Evolutionary conservation across 2,113 vertebrate species (phyloP).

Genomic region (Mustelus asterias): DNA sequence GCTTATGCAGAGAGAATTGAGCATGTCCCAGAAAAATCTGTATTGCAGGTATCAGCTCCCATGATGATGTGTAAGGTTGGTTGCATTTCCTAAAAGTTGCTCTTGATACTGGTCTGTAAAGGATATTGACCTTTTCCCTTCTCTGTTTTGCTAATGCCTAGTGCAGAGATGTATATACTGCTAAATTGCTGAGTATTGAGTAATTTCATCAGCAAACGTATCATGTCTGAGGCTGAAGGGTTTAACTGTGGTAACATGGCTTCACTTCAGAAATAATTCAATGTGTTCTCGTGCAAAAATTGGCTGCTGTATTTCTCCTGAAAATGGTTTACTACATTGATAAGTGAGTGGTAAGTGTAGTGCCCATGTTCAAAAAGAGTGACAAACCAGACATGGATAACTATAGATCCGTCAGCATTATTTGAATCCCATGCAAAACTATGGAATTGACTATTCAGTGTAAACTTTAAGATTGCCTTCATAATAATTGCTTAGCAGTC

Average conservation of each 20-base stretch:
- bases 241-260: too few species aligned
- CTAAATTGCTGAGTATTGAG: neutral
- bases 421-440: neutral
- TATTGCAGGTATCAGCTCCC: neutral
- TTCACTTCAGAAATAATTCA: neutral
- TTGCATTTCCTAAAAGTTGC: neutral
- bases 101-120: neutral
- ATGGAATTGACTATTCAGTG: neutral
- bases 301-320: neutral
- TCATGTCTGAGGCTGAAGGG: too few species aligned
- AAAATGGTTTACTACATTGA: too few species aligned
- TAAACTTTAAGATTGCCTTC: neutral
- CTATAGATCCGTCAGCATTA: too few species aligned
- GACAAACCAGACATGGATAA: too few species aligned
- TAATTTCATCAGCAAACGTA: neutral
- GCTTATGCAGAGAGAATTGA: neutral
- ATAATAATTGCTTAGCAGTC: neutral
- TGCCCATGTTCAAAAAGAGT: too few species aligned
- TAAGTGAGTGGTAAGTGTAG: too few species aligned
- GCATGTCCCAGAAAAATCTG: neutral
- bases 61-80: too few species aligned
- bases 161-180: neutral
- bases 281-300: neutral
- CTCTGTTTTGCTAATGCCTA: neutral
- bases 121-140: neutral